phyloP scores from a whole-genome alignment of 2,113 vertebrate species.

The Lepus timidus region DNA sequence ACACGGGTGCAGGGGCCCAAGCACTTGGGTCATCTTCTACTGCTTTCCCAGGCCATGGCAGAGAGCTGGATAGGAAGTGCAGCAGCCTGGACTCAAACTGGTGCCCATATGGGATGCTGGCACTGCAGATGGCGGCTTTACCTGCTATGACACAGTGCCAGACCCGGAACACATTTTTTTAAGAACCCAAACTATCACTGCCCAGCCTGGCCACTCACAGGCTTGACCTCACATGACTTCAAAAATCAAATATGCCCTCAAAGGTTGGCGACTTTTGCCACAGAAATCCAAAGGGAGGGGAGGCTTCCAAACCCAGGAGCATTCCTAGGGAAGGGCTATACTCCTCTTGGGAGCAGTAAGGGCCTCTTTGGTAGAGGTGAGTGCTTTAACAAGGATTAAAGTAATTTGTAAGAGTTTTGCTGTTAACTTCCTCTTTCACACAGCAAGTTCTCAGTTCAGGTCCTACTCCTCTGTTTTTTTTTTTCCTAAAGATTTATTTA shows the following conservation, averaged over 20 bases:
- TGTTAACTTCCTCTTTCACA: not conserved
- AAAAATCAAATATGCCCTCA: slow-evolving; percentile 6
- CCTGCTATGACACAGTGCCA: no score
- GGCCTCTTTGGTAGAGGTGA: not conserved
- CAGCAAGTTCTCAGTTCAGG: not conserved
- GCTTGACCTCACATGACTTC: not conserved
- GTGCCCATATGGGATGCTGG: no score
- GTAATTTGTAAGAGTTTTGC: not conserved
- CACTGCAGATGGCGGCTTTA: no score
- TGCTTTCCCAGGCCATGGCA: no score
- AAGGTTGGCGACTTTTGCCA: not conserved
- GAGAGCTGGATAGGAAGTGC: no score
- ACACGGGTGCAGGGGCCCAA: no score
- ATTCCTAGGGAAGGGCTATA: not conserved
- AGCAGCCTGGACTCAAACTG: no score
- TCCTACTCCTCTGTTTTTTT: not conserved
- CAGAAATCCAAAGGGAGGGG: not conserved
- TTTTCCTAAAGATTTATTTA: no score
- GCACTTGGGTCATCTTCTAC: no score
- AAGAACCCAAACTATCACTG: not conserved
- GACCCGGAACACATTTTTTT: not conserved
- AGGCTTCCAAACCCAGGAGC: not conserved
- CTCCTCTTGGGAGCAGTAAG: not conserved
- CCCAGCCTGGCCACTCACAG: not conserved
- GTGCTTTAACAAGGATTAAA: not conserved